These are phyloP conservation scores for Eristalis tenax DNA, from an alignment of 2,888 invertebrate genomes.

Conservation along the genomic window DNA sequence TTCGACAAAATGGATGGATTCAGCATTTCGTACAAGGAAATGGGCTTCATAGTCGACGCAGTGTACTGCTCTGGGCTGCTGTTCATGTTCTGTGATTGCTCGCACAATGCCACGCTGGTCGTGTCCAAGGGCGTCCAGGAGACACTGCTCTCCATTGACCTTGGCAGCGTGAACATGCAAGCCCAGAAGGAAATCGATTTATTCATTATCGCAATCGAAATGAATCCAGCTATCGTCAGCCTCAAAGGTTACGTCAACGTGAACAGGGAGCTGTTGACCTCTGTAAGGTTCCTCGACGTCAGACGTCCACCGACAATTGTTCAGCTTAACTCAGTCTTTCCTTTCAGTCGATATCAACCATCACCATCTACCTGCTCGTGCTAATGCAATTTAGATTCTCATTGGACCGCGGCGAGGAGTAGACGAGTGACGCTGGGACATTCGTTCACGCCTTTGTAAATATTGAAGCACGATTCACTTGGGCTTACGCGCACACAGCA, in stretches of 20 bases:
- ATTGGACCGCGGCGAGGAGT: conserved; percentile 73
- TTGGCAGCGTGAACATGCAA: conserved; percentile 83
- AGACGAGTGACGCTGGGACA: not conserved
- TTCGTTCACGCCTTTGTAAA: conserved; percentile 41
- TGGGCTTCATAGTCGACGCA: conserved; percentile 85
- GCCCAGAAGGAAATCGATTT: conserved; percentile 87
- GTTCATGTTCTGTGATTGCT: conserved; percentile 86
- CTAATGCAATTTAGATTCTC: conserved; percentile 86
- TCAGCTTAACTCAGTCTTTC: conserved; percentile 39
- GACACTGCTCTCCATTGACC: conserved; percentile 84
- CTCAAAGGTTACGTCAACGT: conserved; percentile 86
- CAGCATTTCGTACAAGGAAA: conserved; percentile 86
- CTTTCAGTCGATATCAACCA: conserved; percentile 85
- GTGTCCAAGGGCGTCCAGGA: conserved; percentile 86
- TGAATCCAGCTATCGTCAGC: conserved; percentile 87
- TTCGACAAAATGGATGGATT: conserved; percentile 82
- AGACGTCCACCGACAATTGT: not conserved
- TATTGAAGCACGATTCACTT: conserved; percentile 21
- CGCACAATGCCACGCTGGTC: conserved; percentile 85
- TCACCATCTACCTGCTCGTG: conserved; percentile 86
- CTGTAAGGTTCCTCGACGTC: conserved; percentile 81
- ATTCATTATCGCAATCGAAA: conserved; percentile 86
- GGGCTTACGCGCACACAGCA: not conserved
- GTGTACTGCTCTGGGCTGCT: conserved; percentile 84
- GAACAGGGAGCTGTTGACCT: conserved; percentile 85